Percentiles rank a stretch among this genome's conserved stretches.
These are phyloP conservation scores for Synergus umbraculus DNA, from an alignment of 2,888 invertebrate species.

Conservation along the genomic window DNA sequence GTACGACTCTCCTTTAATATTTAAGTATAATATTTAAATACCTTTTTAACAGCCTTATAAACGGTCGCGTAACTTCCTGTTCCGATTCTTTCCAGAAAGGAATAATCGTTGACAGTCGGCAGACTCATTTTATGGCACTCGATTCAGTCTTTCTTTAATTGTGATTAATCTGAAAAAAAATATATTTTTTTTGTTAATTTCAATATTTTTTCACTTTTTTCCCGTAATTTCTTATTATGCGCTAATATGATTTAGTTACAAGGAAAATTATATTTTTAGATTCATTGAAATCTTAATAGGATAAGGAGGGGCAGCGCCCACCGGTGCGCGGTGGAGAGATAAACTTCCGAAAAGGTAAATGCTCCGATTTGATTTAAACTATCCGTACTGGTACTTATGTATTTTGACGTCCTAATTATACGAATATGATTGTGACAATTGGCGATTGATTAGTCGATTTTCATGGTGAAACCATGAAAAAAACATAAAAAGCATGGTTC, in stretches of 20 bases:
- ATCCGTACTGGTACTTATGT: no score
- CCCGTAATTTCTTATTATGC: background rate
- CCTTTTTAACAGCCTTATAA: slow-evolving; percentile 88
- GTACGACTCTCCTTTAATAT: no score
- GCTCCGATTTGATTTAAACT: no score
- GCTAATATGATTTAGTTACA: background rate
- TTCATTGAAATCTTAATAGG: no score
- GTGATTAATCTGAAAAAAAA: background rate
- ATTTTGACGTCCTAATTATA: no score
- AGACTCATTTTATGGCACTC: slow-evolving; percentile 77
- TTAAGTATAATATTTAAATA: slow-evolving; percentile 64
- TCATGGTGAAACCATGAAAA: no score
- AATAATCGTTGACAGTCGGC: slow-evolving; percentile 83
- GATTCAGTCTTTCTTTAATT: background rate
- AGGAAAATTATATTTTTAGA: background rate
- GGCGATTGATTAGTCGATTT: no score
- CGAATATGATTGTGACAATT: no score
- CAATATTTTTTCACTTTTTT: background rate
- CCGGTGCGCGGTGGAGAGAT: no score
- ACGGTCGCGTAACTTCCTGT: slow-evolving; percentile 91
- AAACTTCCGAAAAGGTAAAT: no score
- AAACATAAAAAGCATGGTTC: no score
- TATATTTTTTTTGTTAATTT: background rate
- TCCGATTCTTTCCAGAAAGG: slow-evolving; percentile 87
- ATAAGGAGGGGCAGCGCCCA: no score